These are phyloP conservation scores for Apistogramma diplotaenia DNA, from an alignment of 2,113 vertebrate species.

Conservation along the genomic window DNA sequence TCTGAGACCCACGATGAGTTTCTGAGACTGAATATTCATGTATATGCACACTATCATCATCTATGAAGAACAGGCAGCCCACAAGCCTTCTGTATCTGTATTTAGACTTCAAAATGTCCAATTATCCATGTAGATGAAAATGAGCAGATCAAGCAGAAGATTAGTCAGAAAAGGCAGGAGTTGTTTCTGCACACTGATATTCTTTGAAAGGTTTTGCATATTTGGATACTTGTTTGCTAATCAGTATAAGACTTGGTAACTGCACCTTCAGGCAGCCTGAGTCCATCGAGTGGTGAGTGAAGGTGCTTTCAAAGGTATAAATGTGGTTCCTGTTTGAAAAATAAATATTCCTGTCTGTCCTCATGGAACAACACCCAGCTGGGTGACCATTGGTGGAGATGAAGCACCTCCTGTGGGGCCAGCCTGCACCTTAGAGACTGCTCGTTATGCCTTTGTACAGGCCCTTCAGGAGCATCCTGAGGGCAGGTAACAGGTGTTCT, in stretches of 20 bases:
- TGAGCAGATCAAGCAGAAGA: background rate
- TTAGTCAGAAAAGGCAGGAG: background rate
- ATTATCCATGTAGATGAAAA: conserved; percentile 39
- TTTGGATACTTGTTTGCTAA: background rate
- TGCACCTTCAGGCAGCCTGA: background rate
- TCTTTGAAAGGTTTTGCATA: background rate
- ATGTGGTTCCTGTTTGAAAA: too few species aligned
- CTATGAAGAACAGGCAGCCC: conserved; percentile 10
- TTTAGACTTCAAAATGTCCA: conserved; percentile 43
- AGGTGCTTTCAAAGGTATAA: too few species aligned
- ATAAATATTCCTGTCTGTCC: too few species aligned
- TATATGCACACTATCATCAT: conserved; percentile 18
- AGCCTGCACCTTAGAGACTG: too few species aligned
- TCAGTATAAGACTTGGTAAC: background rate
- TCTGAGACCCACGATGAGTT: background rate
- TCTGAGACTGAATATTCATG: background rate
- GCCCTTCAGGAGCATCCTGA: too few species aligned
- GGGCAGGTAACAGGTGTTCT: too few species aligned
- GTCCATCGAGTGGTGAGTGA: background rate
- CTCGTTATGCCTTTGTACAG: too few species aligned
- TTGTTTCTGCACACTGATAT: conserved; percentile 9
- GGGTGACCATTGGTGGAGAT: too few species aligned
- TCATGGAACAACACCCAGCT: too few species aligned
- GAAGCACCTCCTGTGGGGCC: too few species aligned
- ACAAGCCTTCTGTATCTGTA: conserved; percentile 4